Conservation (phyloP, 35 echinoderm and acorn worm genomes). For the Nesometra sesokonis region DNA sequence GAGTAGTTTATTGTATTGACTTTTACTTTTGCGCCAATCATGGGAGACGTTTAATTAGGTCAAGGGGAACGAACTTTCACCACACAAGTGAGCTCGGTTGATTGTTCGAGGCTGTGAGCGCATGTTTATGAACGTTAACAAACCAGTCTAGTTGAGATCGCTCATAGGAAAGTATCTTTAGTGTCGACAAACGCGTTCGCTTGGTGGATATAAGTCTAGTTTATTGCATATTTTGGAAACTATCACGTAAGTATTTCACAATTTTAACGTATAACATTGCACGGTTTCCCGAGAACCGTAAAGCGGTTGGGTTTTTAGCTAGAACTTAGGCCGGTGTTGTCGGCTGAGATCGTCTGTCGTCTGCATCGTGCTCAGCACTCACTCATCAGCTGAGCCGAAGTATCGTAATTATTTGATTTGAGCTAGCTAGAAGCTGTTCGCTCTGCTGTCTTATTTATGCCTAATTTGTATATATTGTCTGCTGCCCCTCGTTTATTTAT, state of each 20-base stretch:
- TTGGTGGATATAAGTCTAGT: not conserved
- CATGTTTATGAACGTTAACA: not conserved
- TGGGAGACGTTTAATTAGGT: not conserved
- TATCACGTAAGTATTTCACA: not conserved
- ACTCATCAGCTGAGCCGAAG: too few relatives aligned
- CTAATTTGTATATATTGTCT: too few relatives aligned
- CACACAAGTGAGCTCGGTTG: not conserved
- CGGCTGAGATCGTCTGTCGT: too few relatives aligned
- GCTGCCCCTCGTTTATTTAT: too few relatives aligned
- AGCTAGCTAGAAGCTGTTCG: too few relatives aligned
- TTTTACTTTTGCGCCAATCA: not conserved
- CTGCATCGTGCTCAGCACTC: too few relatives aligned
- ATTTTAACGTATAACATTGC: not conserved
- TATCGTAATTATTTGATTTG: too few relatives aligned
- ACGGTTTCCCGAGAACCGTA: too few relatives aligned
- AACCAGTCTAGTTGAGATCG: not conserved
- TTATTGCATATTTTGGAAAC: not conserved
- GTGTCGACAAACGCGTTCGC: not conserved
- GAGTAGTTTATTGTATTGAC: not conserved
- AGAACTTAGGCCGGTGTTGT: too few relatives aligned
- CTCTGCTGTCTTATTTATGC: too few relatives aligned
- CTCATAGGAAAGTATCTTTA: not conserved
- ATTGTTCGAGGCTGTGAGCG: not conserved
- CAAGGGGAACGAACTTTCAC: not conserved
- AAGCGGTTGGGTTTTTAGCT: too few relatives aligned